Conservation (phyloP, 2,888 invertebrate species). For the Polia nebulosa region DNA sequence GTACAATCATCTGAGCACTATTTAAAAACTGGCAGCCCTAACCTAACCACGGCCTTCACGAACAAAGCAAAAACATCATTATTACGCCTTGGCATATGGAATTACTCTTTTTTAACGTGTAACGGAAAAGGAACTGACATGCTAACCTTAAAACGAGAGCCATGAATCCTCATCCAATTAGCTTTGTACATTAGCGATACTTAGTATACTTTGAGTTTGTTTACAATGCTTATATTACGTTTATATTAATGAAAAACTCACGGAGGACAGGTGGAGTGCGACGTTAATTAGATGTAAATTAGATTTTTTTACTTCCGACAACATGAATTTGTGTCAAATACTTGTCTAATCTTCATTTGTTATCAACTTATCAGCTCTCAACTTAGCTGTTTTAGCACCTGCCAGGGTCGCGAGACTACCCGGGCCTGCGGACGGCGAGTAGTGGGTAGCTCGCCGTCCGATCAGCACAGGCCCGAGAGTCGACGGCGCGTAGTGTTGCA, state of each 20-base stretch:
- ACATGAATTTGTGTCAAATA: neutral
- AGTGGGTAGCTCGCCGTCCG: too few species aligned
- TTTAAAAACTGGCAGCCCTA: constrained; percentile 39
- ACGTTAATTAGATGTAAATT: neutral
- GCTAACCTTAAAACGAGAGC: constrained; percentile 54
- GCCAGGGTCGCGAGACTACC: too few species aligned
- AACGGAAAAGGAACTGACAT: constrained; percentile 64
- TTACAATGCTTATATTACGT: constrained; percentile 15
- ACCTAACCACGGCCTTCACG: constrained; percentile 39
- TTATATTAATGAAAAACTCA: constrained; percentile 26
- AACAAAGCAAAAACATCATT: constrained; percentile 51
- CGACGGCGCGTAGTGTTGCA: too few species aligned
- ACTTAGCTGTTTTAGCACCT: neutral
- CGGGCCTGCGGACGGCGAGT: too few species aligned
- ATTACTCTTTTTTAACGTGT: constrained; percentile 41
- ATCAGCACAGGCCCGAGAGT: too few species aligned
- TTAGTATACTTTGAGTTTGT: constrained; percentile 27
- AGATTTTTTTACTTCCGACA: neutral
- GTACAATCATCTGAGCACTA: too few species aligned
- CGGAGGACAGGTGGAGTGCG: neutral
- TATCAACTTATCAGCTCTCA: neutral
- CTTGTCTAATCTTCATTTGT: neutral
- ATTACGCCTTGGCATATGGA: constrained; percentile 41
- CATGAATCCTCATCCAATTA: constrained; percentile 58
- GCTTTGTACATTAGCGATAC: constrained; percentile 44